Percentiles rank a stretch among this genome's conserved stretches.
Evolutionary conservation across 53 echinoderm and acorn worm species (phyloP).

Genomic region (Holothuria leucospilota): DNA sequence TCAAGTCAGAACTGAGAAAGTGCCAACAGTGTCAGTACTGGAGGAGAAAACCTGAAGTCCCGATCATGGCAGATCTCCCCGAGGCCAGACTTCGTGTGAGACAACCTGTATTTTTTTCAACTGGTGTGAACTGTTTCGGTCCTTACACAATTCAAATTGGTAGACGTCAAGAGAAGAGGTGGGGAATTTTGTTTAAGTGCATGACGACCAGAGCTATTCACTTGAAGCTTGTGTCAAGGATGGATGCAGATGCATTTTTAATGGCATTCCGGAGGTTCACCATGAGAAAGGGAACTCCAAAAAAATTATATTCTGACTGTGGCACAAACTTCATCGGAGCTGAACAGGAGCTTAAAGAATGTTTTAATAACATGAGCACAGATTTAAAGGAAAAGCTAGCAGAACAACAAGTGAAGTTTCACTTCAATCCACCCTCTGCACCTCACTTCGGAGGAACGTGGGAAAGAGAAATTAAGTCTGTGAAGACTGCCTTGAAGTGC

Average conservation of each 20-base stretch:
- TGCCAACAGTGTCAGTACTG: constrained; percentile 49
- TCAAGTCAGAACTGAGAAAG: constrained; percentile 32
- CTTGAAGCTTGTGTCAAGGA: too few species aligned
- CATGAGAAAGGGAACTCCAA: too few species aligned
- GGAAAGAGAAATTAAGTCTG: constrained; percentile 29
- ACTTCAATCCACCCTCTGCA: constrained; percentile 12
- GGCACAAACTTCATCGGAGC: too few species aligned
- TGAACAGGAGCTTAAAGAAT: too few species aligned
- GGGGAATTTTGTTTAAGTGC: too few species aligned
- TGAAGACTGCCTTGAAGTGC: constrained; percentile 9
- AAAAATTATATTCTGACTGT: too few species aligned
- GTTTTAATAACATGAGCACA: too few species aligned
- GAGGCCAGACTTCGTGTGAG: constrained; percentile 49
- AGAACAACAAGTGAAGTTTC: not conserved
- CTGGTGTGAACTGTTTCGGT: constrained; percentile 61
- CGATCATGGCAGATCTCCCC: constrained; percentile 60
- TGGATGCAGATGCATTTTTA: too few species aligned
- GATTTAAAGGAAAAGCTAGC: not conserved
- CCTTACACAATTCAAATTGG: constrained; percentile 2
- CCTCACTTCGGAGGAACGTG: constrained; percentile 10
- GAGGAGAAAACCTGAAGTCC: constrained; percentile 6
- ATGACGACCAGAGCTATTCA: too few species aligned
- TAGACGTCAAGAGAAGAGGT: too few species aligned
- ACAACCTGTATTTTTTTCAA: constrained; percentile 60
- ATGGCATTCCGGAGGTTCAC: too few species aligned